Base-by-base conservation (phyloP, 2,888 invertebrate genomes). In the Himalopsyche tibetana region DNA sequence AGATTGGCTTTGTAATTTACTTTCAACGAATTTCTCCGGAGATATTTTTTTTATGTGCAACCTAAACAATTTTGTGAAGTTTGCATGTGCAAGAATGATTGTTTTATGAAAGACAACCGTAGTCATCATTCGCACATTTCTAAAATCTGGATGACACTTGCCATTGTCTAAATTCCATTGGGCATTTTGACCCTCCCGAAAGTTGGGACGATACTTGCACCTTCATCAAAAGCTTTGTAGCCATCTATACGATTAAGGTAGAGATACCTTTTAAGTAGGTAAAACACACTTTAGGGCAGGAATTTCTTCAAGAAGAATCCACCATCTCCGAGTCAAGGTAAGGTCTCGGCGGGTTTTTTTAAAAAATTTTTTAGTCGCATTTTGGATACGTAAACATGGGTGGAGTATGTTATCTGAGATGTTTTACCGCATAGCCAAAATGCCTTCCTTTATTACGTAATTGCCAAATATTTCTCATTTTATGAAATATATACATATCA, bases 221-320 rank as follows among this genome's bases (percentile, higher is more conserved):
- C 74, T 74, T 74, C 74, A 74, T 74, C 74, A 74, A 74, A 74
- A 38, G 74, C 74, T 74, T 38, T 74, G 74, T 74, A 74, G 28
- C 15, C 36, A 74, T 74, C 38, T 74, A 36, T 38, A 74, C 74
- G 28, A 74, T 63, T 19, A 63, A 63, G 19, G 63, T 63, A 63
- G 63, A 15, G n/a, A 63, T 19, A 19, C 2, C 6, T 19, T 63
- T 3, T 19, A 8, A 63, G 63, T 19, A 63, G 63, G 19, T 63
- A 63, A 5, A 51, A 51, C 51, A 63, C 63, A 19, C 63, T 63
- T 28, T 19, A 8, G 63, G 19, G 6, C 63, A 63, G 19, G 63
- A 19, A 19, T 63, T 63, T 63, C 19, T 63, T 63, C 19, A 3
- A 63, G 19, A 63, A 63, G 63, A 63, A 19, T 63, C 28, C 63